Conservation (phyloP, 1,140 invertebrate species). For the Rhopalosiphum maidis region DNA sequence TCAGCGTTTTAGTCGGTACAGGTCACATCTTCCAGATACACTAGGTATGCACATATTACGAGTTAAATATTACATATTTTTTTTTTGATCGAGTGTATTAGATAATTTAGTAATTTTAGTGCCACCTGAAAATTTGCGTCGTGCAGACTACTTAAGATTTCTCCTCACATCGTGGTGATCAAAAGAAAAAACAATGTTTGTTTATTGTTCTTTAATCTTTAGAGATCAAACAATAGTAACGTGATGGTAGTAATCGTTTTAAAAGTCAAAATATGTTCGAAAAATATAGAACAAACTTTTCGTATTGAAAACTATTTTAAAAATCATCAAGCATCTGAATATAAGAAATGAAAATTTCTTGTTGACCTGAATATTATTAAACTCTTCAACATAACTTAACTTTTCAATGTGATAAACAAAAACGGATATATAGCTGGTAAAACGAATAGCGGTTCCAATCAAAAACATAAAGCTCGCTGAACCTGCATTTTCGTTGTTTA, state of each 20-base stretch:
- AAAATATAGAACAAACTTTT: background rate
- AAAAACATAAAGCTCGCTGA: background rate
- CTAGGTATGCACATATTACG: background rate
- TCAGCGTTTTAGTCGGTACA: background rate
- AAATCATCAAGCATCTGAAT: background rate
- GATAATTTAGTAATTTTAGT: background rate
- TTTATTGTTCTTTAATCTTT: no score
- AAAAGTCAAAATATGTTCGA: no score
- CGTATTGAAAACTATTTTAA: background rate
- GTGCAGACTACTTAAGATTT: background rate
- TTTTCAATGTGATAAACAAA: background rate
- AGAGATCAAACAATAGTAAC: no score
- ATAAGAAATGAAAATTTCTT: background rate
- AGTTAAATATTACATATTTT: no score
- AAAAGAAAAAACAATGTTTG: background rate
- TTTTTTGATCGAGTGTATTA: background rate
- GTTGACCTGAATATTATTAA: background rate
- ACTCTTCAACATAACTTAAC: background rate
- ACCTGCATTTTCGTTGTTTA: no score
- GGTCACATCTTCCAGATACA: background rate
- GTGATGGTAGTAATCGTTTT: no score
- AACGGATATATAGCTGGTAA: background rate
- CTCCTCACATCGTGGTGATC: background rate
- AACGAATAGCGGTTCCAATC: background rate
- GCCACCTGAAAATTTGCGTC: no score